phyloP scores from a whole-genome alignment of 1,140 invertebrate genomes.

The Drosophila athabasca region DNA sequence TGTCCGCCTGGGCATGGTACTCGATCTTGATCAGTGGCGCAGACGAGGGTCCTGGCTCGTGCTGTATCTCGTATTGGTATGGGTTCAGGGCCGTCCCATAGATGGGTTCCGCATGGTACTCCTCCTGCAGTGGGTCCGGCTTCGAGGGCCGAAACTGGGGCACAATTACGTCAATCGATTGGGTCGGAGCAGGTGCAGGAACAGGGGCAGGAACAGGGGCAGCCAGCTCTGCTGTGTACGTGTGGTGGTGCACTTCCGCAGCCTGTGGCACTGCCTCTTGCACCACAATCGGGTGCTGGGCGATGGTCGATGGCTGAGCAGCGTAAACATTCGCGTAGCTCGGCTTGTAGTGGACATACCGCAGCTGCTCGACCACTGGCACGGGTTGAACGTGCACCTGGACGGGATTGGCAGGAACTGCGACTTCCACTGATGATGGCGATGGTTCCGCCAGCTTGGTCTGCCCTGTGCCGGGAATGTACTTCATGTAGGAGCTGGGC shows the following conservation, averaged over 20 bases:
- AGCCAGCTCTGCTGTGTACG: slow-evolving; percentile 56
- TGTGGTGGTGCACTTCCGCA: slow-evolving; percentile 59
- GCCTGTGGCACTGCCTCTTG: slow-evolving; percentile 38
- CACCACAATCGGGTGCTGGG: slow-evolving; percentile 65
- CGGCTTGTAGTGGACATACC: slow-evolving; percentile 67
- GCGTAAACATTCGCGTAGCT: slow-evolving; percentile 21
- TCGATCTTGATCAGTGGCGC: slow-evolving; percentile 72
- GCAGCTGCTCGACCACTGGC: slow-evolving; percentile 76
- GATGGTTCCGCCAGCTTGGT: slow-evolving; percentile 14
- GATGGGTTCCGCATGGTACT: slow-evolving; percentile 23
- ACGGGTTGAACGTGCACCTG: slow-evolving; percentile 78
- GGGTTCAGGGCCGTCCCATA: slow-evolving; percentile 48
- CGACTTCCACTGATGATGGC: neutral
- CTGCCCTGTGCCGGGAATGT: slow-evolving; percentile 21
- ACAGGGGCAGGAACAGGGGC: neutral
- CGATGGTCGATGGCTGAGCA: slow-evolving; percentile 32
- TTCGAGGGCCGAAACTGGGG: slow-evolving; percentile 66
- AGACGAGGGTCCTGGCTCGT: slow-evolving; percentile 5
- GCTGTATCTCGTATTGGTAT: slow-evolving; percentile 56
- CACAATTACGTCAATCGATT: slow-evolving; percentile 9
- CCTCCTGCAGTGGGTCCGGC: slow-evolving; percentile 60
- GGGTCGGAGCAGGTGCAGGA: slow-evolving; percentile 8
- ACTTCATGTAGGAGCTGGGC: slow-evolving; percentile 46
- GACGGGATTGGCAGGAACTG: slow-evolving; percentile 28
- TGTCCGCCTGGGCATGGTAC: slow-evolving; percentile 63